Evolutionary conservation across 2,888 invertebrate species (phyloP).

Genomic region (Aphidoletes aphidimyza): DNA sequence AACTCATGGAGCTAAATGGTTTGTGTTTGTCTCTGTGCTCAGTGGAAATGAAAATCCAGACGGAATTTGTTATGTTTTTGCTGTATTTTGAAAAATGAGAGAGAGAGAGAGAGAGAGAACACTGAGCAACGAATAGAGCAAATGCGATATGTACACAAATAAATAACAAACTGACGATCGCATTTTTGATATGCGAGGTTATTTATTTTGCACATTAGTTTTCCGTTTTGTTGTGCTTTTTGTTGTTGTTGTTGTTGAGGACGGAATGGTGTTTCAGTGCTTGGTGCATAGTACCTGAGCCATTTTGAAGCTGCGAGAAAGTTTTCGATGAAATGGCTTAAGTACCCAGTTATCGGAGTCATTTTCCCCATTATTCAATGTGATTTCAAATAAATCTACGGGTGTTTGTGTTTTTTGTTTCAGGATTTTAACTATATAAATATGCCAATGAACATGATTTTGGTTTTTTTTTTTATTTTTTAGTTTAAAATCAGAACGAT

Average conservation of each 20-base stretch:
- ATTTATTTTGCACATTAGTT: constrained; percentile 37
- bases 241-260: not conserved
- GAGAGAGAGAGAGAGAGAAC: no score
- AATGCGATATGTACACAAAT: not conserved
- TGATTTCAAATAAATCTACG: constrained; percentile 13
- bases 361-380: constrained; percentile 14
- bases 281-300: not conserved
- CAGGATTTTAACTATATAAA: no score
- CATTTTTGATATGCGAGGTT: constrained; percentile 40
- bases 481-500: no score
- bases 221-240: not conserved
- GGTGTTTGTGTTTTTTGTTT: not conserved
- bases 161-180: constrained; percentile 37
- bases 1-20: no score
- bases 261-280: no score
- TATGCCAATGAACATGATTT: no score
- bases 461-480: no score
- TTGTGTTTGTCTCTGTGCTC: no score
- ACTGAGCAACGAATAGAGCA: no score
- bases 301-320: constrained; percentile 10
- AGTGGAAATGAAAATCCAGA: no score
- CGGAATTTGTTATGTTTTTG: no score
- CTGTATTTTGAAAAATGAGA: no score
- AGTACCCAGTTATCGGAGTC: not conserved
- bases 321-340: not conserved